Conservation (phyloP, 2,888 invertebrate species). For the Trissonchulus latispiculum region DNA sequence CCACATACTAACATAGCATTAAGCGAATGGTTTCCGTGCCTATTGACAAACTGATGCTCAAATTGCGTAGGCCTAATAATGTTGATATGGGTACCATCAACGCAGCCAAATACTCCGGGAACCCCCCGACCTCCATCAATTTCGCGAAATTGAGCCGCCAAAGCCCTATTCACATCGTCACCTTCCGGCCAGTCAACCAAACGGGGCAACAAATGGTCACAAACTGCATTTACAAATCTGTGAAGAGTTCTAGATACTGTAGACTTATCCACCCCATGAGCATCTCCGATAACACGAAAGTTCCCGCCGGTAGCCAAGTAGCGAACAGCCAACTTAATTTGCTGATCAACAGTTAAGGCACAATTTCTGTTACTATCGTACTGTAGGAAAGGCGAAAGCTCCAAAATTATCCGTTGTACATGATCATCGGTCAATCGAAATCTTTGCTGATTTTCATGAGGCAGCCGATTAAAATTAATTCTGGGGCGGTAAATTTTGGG, state of each 20-base stretch:
- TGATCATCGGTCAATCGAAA: slow-evolving; percentile 15
- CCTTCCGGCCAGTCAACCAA: slow-evolving; percentile 11
- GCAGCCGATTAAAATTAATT: slow-evolving; percentile 14
- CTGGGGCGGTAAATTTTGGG: slow-evolving; percentile 13
- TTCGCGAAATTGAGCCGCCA: background rate
- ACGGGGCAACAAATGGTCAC: background rate
- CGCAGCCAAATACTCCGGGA: slow-evolving; percentile 13
- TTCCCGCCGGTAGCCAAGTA: slow-evolving; percentile 5
- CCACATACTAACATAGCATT: slow-evolving; percentile 17
- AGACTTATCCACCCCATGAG: slow-evolving; percentile 8
- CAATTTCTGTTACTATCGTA: background rate
- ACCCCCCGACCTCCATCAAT: background rate
- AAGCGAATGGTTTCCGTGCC: slow-evolving; percentile 12
- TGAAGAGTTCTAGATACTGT: slow-evolving; percentile 12
- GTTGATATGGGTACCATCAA: slow-evolving; percentile 10
- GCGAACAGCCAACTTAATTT: slow-evolving; percentile 10
- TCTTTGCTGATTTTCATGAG: background rate
- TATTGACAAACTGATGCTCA: slow-evolving; percentile 7
- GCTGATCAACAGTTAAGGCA: slow-evolving; percentile 1
- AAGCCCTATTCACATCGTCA: background rate
- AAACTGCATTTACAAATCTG: slow-evolving; percentile 8
- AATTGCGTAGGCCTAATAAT: slow-evolving; percentile 9
- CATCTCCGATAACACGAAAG: background rate
- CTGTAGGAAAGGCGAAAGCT: background rate
- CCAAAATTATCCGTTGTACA: background rate